Evolutionary conservation across 2,888 invertebrate genomes (phyloP).

Genomic region (Eudasyphora cyanicolor): DNA sequence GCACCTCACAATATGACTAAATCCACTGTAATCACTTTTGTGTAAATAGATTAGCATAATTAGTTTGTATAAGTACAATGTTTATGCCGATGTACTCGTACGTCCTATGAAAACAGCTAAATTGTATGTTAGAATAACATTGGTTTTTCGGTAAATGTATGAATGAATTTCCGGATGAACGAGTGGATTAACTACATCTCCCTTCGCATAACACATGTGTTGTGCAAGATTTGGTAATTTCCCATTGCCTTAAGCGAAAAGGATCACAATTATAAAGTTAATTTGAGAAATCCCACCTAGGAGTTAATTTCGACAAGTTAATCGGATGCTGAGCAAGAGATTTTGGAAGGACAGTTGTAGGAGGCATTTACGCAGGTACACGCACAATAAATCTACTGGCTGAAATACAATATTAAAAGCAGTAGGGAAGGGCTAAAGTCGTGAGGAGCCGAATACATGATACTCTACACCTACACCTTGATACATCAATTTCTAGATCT

Average conservation of each 20-base stretch:
- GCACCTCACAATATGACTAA: background rate
- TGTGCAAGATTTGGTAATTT: conserved; percentile 45
- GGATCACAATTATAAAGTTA: conserved; percentile 47
- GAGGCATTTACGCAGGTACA: background rate
- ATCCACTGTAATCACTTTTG: conserved; percentile 35
- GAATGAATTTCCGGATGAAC: too few relatives aligned
- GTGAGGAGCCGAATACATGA: too few relatives aligned
- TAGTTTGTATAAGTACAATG: conserved; percentile 45
- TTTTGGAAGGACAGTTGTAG: too few relatives aligned
- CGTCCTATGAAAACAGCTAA: conserved; percentile 48
- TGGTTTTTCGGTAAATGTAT: conserved; percentile 2
- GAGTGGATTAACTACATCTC: too few relatives aligned
- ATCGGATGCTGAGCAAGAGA: background rate
- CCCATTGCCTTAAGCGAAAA: background rate
- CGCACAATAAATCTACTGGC: too few relatives aligned
- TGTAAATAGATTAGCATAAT: conserved; percentile 58
- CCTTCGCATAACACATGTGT: conserved; percentile 27
- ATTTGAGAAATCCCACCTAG: conserved; percentile 12
- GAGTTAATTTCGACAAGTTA: background rate
- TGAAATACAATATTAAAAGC: too few relatives aligned
- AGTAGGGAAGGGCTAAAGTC: too few relatives aligned
- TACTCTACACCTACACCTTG: too few relatives aligned
- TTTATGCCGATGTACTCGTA: background rate
- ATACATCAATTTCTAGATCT: too few relatives aligned
- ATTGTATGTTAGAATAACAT: conserved; percentile 53